Evolutionary conservation across 2,797 vertebrate species (phyloP).

Genomic region (Pseudochirops corinnae): DNA sequence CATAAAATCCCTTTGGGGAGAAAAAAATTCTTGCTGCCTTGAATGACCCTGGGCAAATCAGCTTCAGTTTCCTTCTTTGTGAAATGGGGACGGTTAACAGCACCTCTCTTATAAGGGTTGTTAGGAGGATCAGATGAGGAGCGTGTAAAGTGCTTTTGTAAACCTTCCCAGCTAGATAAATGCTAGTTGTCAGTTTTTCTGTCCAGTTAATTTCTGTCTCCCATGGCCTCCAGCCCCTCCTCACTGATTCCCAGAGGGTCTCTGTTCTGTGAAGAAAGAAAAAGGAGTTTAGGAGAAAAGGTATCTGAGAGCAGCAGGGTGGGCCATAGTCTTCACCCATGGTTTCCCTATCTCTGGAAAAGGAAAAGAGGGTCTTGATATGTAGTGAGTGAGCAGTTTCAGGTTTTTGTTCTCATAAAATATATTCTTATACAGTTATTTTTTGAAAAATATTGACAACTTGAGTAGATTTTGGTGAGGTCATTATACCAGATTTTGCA

Average conservation of each 20-base stretch:
- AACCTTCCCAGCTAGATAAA: no score
- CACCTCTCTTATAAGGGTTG: neutral
- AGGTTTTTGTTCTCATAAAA: neutral
- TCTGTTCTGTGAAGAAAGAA: neutral
- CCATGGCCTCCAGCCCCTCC: no score
- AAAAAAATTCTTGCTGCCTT: neutral
- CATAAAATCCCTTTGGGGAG: neutral
- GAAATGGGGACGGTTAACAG: neutral
- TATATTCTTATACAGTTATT: neutral
- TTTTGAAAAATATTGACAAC: neutral
- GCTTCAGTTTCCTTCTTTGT: neutral
- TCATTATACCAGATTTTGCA: neutral
- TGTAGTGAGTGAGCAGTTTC: neutral
- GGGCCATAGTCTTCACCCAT: neutral
- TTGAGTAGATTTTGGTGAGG: neutral
- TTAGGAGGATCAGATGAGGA: neutral
- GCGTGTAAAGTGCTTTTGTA: neutral
- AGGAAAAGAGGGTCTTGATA: neutral
- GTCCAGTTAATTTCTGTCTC: neutral
- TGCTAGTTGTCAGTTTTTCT: neutral
- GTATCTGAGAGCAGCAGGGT: neutral
- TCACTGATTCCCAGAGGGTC: neutral
- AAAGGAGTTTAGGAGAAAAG: neutral
- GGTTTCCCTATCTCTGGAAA: neutral
- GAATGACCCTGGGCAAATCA: neutral